A percentile compares a stretch with the other conserved stretches of the same genome.
Conservation (phyloP, 2,797 vertebrate genomes). For the Zenarchopterus dispar region DNA sequence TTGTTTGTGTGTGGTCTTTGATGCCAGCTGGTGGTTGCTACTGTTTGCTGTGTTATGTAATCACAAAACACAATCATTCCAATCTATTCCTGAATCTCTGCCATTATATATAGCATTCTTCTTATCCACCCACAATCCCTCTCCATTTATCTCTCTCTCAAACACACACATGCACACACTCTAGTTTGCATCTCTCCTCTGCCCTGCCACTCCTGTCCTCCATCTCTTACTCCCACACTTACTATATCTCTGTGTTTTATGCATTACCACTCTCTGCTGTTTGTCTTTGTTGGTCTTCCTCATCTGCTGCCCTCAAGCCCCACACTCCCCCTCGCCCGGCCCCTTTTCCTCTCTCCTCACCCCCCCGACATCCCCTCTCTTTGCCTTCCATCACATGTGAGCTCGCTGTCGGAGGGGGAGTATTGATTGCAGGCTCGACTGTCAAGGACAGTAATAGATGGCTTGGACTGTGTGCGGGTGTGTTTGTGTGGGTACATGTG, state of each 20-base stretch:
- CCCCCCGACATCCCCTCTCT: conserved; percentile 17
- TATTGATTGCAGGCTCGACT: conserved; percentile 81
- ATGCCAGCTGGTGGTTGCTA: conserved; percentile 68
- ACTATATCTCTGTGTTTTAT: conserved; percentile 65
- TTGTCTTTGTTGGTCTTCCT: conserved; percentile 53
- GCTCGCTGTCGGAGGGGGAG: conserved; percentile 60
- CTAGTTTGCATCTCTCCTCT: conserved; percentile 64
- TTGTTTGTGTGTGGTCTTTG: conserved; percentile 51
- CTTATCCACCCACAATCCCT: conserved; percentile 80
- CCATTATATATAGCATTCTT: conserved; percentile 83
- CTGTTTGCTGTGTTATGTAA: conserved; percentile 79
- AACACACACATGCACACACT: conserved; percentile 35
- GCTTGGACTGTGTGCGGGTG: conserved; percentile 34
- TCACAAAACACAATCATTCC: conserved; percentile 81
- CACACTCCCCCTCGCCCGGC: conserved; percentile 26
- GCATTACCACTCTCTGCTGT: conserved; percentile 64
- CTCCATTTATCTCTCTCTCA: conserved; percentile 59
- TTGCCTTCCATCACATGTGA: conserved; percentile 75
- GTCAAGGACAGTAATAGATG: conserved; percentile 77
- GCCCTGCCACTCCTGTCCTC: conserved; percentile 75
- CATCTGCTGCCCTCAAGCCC: conserved; percentile 52
- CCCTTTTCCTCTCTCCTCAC: conserved; percentile 25
- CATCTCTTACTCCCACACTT: conserved; percentile 75
- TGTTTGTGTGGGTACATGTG: conserved; percentile 29
- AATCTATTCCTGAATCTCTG: conserved; percentile 82